A percentile compares a stretch with the other conserved stretches of the same genome.
Conservation (phyloP, 2,888 invertebrate genomes). For the Campoplex nolae region DNA sequence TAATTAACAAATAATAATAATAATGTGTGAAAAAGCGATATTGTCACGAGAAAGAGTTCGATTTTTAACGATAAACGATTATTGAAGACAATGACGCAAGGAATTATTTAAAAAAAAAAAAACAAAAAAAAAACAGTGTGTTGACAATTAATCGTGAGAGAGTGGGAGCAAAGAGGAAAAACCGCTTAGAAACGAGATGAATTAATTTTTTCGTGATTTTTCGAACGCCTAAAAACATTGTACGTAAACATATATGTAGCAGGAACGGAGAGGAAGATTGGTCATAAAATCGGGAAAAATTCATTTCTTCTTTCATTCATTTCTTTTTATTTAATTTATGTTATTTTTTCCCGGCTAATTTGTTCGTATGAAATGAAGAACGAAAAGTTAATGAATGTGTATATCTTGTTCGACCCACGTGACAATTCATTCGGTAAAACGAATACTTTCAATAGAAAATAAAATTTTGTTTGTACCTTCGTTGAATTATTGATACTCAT, state of each 20-base stretch:
- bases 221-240: constrained; percentile 53
- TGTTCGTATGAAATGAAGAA: not conserved
- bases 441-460: not conserved
- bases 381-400: not conserved
- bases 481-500: not conserved
- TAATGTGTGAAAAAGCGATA: constrained; percentile 44
- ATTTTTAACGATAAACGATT: constrained; percentile 60
- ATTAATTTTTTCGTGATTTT: constrained; percentile 51
- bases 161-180: constrained; percentile 1
- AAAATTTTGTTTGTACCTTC: not conserved
- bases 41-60: constrained; percentile 58
- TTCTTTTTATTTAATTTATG: not conserved
- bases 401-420: not conserved
- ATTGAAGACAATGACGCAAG: constrained; percentile 33
- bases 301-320: not conserved
- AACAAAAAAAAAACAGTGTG: constrained; percentile 32
- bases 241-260: constrained; percentile 7
- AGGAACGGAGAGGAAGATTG: constrained; percentile 16
- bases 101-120: constrained; percentile 19
- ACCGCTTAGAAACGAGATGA: constrained; percentile 24
- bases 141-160: constrained; percentile 42
- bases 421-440: not conserved
- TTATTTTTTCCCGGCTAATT: not conserved
- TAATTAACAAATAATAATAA: constrained; percentile 35
- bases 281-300: not conserved